Base-by-base conservation (phyloP, 2,888 invertebrate species). In the Chymomyza caudatula region DNA sequence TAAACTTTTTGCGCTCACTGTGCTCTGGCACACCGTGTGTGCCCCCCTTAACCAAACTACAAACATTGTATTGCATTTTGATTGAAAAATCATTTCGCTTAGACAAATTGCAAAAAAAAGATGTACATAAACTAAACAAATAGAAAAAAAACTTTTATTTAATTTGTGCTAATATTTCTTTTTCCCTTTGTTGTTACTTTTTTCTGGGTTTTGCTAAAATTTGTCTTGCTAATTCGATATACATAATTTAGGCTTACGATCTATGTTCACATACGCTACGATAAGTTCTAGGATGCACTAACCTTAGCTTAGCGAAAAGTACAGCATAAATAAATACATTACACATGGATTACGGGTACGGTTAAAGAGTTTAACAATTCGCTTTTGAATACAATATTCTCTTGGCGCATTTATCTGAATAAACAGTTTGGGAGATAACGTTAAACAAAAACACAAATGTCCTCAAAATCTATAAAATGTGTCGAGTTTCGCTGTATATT, bases 221-320 rank as follows among this genome's bases (percentile, higher is more conserved):
- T 83, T 83, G 71, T 78, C 85, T 79, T 79, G 77, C 85, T 85
- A 85, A 69, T 74, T 85, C 70, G 63, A 79, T 72, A 67, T 85
- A 79, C 71, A 71, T 67, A 77, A 79, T 73, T 85, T 77, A 85
- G 70, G 65, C 81, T 81, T 85, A 82, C 60, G 23, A 60, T 43
- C 78, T 82, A 82, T 44, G 54, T 53, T 82, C 74, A 83, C 79
- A 75, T 82, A 85, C 67, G 75, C 84, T 82, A 82, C 73, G 74
- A 83, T 82, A 83, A 64, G 69, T 85, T 80, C 81, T 80, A 77
- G 87, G 88, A 88, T 89, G 89, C 89, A 89, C 89, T 89, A 89
- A 89, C 89, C 89, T 89, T 89, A 89, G 82, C 87, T 87, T 85
- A 83, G 79, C 74, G 67, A 77, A 77, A 76, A 76, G 73, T 78